Evolutionary conservation across 2,888 invertebrate genomes (phyloP).

Genomic region (Meiosimyza decipiens): DNA sequence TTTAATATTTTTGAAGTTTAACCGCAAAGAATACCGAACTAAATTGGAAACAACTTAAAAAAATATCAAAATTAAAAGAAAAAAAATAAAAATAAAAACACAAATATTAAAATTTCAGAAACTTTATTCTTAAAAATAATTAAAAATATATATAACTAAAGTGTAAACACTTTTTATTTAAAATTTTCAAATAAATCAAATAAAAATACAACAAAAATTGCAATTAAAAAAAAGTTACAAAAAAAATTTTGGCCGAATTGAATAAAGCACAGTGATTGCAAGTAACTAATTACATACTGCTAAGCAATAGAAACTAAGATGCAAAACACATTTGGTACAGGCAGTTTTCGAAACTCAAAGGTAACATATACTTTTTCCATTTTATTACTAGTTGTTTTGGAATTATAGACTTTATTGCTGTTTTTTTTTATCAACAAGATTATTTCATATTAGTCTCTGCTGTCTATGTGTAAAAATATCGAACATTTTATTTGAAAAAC

Average conservation of each 20-base stretch:
- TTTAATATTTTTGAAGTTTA: no score
- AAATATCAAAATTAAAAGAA: not conserved
- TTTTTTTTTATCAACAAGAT: no score
- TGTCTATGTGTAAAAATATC: no score
- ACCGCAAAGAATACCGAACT: not conserved
- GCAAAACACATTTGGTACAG: not conserved
- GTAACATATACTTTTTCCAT: no score
- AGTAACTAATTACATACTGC: not conserved
- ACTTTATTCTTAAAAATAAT: constrained; percentile 35
- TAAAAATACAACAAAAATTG: constrained; percentile 28
- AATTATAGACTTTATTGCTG: no score
- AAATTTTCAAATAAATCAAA: constrained; percentile 12
- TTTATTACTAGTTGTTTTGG: no score
- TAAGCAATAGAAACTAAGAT: not conserved
- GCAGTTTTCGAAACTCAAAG: not conserved
- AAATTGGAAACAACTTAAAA: not conserved
- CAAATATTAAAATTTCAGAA: constrained; percentile 24
- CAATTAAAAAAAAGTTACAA: constrained; percentile 18
- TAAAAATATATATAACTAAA: constrained; percentile 30
- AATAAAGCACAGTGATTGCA: constrained; percentile 22
- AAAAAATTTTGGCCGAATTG: constrained; percentile 3
- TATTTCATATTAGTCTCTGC: no score
- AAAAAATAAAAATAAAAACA: no score
- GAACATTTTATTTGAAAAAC: no score
- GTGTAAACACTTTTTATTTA: constrained; percentile 27